phyloP scores from a whole-genome alignment of 2,888 invertebrate genomes.

The Caenorhabditis panamensis region DNA sequence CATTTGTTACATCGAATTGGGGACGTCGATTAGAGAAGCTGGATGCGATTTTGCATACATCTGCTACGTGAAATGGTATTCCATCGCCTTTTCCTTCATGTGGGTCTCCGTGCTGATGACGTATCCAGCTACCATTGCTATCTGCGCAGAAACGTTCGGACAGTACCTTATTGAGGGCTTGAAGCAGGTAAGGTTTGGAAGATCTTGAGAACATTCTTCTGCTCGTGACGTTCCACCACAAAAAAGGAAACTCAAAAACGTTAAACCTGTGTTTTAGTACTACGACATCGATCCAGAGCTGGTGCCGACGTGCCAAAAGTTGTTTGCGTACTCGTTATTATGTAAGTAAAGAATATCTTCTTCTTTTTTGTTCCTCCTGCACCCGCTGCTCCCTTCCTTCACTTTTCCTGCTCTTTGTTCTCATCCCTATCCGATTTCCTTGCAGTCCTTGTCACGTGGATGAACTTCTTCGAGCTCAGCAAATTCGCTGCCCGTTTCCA shows the following conservation, averaged over 20 bases:
- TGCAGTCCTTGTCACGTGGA: constrained; percentile 80
- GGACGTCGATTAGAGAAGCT: constrained; percentile 79
- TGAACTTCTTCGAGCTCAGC: constrained; percentile 80
- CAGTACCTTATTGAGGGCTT: constrained; percentile 76
- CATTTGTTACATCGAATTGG: constrained; percentile 80
- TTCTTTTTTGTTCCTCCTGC: constrained; percentile 16
- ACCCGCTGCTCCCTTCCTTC: constrained; percentile 19
- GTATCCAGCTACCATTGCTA: constrained; percentile 80
- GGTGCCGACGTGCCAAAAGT: constrained; percentile 76
- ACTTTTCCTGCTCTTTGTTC: constrained; percentile 28
- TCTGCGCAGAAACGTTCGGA: constrained; percentile 80
- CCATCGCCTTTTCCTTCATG: constrained; percentile 80
- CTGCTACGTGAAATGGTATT: constrained; percentile 76
- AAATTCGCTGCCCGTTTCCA: constrained; percentile 80
- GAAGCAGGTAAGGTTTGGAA: constrained; percentile 57
- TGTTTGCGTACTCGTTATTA: constrained; percentile 79
- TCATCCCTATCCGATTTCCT: constrained; percentile 38
- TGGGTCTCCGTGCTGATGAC: constrained; percentile 81
- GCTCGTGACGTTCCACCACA: not conserved
- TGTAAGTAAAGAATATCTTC: constrained; percentile 68
- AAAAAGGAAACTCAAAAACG: not conserved
- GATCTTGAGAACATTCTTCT: too few species aligned
- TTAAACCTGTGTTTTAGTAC: constrained; percentile 66
- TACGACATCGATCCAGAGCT: constrained; percentile 75
- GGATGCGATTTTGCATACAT: constrained; percentile 81